These are phyloP conservation scores for Dendrocopos noguchii DNA, from an alignment of 2,113 vertebrate species.

Conservation along the genomic window DNA sequence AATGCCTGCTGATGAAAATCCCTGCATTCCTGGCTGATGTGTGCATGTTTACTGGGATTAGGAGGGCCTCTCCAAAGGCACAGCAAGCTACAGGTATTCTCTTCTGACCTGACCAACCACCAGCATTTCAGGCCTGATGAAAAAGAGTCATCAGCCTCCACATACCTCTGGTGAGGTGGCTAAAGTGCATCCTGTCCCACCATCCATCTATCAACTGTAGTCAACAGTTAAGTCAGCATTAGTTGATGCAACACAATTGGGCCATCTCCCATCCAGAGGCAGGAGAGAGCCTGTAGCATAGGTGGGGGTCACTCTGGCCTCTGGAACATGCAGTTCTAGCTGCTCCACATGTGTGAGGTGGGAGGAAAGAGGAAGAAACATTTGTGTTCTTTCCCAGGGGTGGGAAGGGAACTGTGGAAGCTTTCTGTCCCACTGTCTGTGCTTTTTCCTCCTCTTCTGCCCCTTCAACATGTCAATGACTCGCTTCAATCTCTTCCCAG, in stretches of 20 bases:
- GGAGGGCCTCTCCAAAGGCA: neutral
- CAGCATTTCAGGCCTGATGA: conserved; percentile 20
- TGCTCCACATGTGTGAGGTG: neutral
- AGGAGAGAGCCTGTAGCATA: neutral
- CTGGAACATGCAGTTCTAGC: neutral
- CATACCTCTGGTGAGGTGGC: conserved; percentile 45
- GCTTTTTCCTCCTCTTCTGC: neutral
- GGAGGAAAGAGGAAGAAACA: neutral
- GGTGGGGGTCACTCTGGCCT: neutral
- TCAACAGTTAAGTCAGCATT: neutral
- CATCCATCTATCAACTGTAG: neutral
- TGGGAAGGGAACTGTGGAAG: neutral
- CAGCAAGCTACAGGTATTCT: neutral
- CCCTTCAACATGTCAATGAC: neutral
- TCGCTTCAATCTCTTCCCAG: neutral
- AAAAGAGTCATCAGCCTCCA: conserved; percentile 12
- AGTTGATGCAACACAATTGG: neutral
- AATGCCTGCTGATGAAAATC: neutral
- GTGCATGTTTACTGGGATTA: neutral
- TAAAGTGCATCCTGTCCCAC: conserved; percentile 38
- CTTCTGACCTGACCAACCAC: neutral
- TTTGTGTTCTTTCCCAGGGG: neutral
- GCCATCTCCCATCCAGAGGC: neutral
- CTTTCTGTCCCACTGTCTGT: neutral
- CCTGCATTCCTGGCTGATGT: neutral